Percentiles rank a stretch among this genome's conserved stretches.
Conservation (phyloP, 2,797 vertebrate species). For the Eulemur coronatus region DNA sequence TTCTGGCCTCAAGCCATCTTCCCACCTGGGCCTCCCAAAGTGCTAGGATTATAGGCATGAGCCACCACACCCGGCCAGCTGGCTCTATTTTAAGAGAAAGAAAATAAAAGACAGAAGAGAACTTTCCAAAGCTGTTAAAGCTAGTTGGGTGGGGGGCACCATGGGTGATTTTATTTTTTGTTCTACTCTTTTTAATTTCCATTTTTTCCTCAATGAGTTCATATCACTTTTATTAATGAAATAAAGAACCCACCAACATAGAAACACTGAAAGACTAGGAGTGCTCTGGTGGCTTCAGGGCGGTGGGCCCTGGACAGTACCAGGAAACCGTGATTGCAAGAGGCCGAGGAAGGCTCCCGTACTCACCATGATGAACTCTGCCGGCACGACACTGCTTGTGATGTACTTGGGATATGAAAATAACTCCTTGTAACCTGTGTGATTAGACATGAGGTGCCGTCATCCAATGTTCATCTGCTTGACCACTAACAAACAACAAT, state of each 20-base stretch:
- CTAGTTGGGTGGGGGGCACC: neutral
- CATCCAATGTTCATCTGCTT: conserved; percentile 12
- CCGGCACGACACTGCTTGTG: conserved; percentile 47
- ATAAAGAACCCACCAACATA: neutral
- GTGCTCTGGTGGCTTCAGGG: neutral
- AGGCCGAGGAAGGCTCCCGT: neutral
- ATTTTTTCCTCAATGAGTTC: conserved; percentile 1
- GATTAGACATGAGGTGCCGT: conserved; percentile 2
- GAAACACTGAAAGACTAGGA: neutral
- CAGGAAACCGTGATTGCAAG: neutral
- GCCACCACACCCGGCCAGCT: neutral
- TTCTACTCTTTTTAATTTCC: neutral
- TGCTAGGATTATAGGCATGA: neutral
- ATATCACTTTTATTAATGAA: neutral
- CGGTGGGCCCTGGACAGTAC: neutral
- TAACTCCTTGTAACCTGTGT: conserved; percentile 87
- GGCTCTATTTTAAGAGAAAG: neutral
- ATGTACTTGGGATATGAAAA: conserved; percentile 82
- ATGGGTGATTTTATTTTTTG: neutral
- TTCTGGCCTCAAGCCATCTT: neutral
- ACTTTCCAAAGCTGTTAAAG: neutral
- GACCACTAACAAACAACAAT: neutral
- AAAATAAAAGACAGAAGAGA: neutral
- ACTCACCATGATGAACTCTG: conserved; percentile 87
- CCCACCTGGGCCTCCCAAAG: neutral